phyloP scores from a whole-genome alignment of 2,888 invertebrate species.

The Brachyptera risi region DNA sequence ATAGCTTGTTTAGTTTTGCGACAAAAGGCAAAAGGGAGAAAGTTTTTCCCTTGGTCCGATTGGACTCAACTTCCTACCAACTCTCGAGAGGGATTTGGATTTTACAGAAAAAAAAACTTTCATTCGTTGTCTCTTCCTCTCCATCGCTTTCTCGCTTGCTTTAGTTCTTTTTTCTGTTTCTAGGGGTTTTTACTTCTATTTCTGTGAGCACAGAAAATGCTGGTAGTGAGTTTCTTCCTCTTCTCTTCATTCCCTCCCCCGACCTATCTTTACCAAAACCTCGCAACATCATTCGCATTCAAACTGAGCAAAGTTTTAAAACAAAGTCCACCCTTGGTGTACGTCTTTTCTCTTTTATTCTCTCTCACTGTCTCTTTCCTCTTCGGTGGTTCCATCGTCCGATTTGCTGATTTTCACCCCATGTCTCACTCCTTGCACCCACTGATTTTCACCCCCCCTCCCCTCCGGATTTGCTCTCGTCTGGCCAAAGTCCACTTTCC shows the following conservation, averaged over 20 bases:
- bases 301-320: constrained; percentile 20
- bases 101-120: constrained; percentile 14
- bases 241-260: no score
- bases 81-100: constrained; percentile 17
- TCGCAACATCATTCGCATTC: constrained; percentile 10
- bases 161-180: no score
- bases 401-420: no score
- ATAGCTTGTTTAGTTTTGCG: constrained; percentile 11
- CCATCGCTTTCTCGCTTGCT: no score
- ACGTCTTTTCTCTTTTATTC: not conserved
- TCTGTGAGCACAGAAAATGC: constrained; percentile 16
- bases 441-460: not conserved
- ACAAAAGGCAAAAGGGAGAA: constrained; percentile 15
- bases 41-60: constrained; percentile 19
- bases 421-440: no score
- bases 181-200: constrained; percentile 13
- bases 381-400: not conserved
- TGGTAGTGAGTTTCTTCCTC: constrained; percentile 4
- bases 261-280: no score
- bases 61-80: constrained; percentile 15
- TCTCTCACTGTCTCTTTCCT: not conserved
- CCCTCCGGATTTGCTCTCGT: not conserved
- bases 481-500: constrained; percentile 13
- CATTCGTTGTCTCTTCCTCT: no score
- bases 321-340: constrained; percentile 13